Base-by-base conservation (phyloP, 1,140 invertebrate genomes). In the Leucophenga varia region DNA sequence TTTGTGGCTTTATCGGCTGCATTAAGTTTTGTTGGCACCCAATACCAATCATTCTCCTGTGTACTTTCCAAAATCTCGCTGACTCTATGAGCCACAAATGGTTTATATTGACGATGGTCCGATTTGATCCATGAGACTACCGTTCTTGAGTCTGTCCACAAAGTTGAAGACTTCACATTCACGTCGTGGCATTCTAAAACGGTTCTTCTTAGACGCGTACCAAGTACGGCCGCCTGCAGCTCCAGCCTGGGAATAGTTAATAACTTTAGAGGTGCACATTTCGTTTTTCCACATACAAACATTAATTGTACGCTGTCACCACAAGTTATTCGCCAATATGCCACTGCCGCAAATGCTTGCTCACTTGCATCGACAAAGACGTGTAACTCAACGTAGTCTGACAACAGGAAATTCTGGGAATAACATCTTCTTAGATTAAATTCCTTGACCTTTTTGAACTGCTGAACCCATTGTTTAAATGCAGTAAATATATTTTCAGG, bases 241-340 rank as follows among this genome's bases (percentile, higher is more conserved):
- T 79, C 76, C 3, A 79, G 44, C 17, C 74, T 49, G 0, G 77
- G 76, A 13, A 78, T 72, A 0, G 70, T 69, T 16, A 72, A 34
- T 1, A 44, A 32, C 43, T 69, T 72, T 5, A 74, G 16, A 9
- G 76, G 74, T 0, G 75, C 56, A 2, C 76, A 73, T 44, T 64
- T 57, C 9, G 67, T 51, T 49, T 76, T 77, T 10, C 53, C 49
- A 34, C 30, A 34, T 7, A 54, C 13, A 7, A 59, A 46, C n/a
- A 30, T 30, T 30, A 30, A 30, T 8, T 30, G n/a, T n/a, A n/a
- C n/a, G n/a, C 5, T 14, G n/a, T n/a, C n/a, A n/a, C n/a, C n/a
- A n/a, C n/a, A n/a, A n/a, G n/a, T n/a, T n/a, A 17, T 37, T 20
- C 55, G 13, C 22, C 41, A 49, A 31, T 61, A 72, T 1, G 37